A percentile compares a stretch with the other conserved stretches of the same genome.
These are phyloP conservation scores for Gymnopithys bicolor DNA, from an alignment of 2,797 vertebrate species.

Conservation along the genomic window DNA sequence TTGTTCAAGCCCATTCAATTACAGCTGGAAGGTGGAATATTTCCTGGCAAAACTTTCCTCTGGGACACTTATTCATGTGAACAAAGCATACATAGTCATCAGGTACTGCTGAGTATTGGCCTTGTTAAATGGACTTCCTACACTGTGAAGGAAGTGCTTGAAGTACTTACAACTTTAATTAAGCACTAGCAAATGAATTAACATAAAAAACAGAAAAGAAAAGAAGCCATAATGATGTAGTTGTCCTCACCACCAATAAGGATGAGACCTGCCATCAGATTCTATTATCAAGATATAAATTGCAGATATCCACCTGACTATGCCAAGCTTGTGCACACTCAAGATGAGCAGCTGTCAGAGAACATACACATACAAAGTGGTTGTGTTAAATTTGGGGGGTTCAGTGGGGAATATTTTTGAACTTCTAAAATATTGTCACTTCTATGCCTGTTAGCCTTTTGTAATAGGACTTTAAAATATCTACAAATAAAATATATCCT, in stretches of 20 bases:
- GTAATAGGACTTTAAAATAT: not conserved
- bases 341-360: not conserved
- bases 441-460: not conserved
- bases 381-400: not conserved
- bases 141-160: not conserved
- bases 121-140: not conserved
- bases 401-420: not conserved
- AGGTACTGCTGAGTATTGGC: not conserved
- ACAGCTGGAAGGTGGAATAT: conserved; percentile 26
- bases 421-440: not conserved
- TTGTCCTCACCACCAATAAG: not conserved
- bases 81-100: not conserved
- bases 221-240: not conserved
- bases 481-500: not conserved
- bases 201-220: not conserved
- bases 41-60: conserved; percentile 34
- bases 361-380: not conserved
- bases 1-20: conserved; percentile 50
- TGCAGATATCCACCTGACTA: not conserved
- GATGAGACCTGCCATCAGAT: not conserved
- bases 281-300: not conserved
- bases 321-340: not conserved
- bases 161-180: not conserved
- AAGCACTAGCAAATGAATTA: not conserved
- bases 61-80: conserved; percentile 12